Evolutionary conservation across 30 jellyfish, hydroid and myxozoan genomes (phyloP).

Genomic region (Catostylus mosaicus): DNA sequence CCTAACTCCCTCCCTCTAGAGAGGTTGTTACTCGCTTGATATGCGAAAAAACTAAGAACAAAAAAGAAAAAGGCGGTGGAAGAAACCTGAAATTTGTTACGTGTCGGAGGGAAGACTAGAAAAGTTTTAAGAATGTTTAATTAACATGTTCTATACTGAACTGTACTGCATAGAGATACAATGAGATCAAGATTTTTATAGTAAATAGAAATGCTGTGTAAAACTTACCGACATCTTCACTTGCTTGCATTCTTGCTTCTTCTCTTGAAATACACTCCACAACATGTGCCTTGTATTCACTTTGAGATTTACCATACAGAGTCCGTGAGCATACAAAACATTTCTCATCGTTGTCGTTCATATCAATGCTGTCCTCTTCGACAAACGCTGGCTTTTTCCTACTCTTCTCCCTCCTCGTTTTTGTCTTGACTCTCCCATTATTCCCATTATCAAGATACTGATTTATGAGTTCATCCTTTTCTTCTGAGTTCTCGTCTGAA

Average conservation of each 20-base stretch:
- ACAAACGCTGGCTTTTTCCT: background rate
- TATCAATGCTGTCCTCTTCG: slow-evolving; percentile 22
- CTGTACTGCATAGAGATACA: too few species aligned
- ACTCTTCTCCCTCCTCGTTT: background rate
- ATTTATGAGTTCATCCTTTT: background rate
- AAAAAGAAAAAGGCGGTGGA: too few species aligned
- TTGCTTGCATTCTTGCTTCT: background rate
- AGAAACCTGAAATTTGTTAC: too few species aligned
- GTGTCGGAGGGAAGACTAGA: too few species aligned
- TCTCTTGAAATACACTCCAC: background rate
- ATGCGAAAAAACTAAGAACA: too few species aligned
- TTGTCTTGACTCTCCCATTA: background rate
- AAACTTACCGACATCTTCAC: background rate
- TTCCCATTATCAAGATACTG: background rate
- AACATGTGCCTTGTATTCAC: background rate
- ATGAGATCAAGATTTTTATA: too few species aligned
- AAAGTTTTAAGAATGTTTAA: too few species aligned
- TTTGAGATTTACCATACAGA: background rate
- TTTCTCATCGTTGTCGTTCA: background rate
- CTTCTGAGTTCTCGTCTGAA: background rate
- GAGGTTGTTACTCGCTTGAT: too few species aligned
- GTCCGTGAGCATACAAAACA: slow-evolving; percentile 10
- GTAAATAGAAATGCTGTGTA: too few species aligned
- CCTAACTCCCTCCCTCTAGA: too few species aligned
- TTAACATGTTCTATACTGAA: too few species aligned